These are phyloP conservation scores for Nemotelus pantherinus DNA, from an alignment of 2,888 invertebrate genomes.

Conservation along the genomic window DNA sequence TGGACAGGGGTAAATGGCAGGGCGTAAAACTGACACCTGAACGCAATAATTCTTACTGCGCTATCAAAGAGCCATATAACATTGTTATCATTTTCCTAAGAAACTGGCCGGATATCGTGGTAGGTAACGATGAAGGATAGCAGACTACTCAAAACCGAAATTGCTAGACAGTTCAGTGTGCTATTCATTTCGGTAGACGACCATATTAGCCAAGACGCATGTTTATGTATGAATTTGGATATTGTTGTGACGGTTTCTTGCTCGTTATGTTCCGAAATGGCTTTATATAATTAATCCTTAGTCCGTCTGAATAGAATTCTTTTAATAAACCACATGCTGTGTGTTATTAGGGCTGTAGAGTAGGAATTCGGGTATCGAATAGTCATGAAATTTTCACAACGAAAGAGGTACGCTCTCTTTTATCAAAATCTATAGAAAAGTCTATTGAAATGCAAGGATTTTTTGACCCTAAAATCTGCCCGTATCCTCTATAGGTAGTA, in stretches of 20 bases:
- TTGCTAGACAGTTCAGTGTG: too few species aligned
- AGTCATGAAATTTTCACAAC: neutral
- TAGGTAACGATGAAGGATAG: too few species aligned
- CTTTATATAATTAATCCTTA: slow-evolving; percentile 49
- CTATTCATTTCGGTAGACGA: too few species aligned
- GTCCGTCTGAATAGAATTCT: slow-evolving; percentile 47
- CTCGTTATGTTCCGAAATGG: slow-evolving; percentile 36
- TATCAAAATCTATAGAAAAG: too few species aligned
- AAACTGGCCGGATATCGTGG: slow-evolving; percentile 10
- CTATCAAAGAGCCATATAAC: slow-evolving; percentile 45
- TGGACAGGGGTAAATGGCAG: neutral
- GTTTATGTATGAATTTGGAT: slow-evolving; percentile 23
- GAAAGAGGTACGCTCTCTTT: too few species aligned
- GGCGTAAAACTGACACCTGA: slow-evolving; percentile 33
- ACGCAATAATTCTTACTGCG: slow-evolving; percentile 21
- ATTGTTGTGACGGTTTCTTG: slow-evolving; percentile 2
- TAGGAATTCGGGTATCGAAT: neutral
- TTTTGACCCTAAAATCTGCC: too few species aligned
- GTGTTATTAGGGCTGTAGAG: neutral
- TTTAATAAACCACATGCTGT: slow-evolving; percentile 12
- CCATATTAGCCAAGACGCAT: neutral
- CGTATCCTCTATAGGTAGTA: too few species aligned
- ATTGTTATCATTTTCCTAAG: slow-evolving; percentile 39
- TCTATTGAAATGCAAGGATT: too few species aligned
- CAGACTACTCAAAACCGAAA: too few species aligned